A percentile compares a stretch with the other conserved stretches of the same genome.
These are phyloP conservation scores for Hemicordylus capensis DNA, from an alignment of 2,113 vertebrate genomes.

Conservation along the genomic window DNA sequence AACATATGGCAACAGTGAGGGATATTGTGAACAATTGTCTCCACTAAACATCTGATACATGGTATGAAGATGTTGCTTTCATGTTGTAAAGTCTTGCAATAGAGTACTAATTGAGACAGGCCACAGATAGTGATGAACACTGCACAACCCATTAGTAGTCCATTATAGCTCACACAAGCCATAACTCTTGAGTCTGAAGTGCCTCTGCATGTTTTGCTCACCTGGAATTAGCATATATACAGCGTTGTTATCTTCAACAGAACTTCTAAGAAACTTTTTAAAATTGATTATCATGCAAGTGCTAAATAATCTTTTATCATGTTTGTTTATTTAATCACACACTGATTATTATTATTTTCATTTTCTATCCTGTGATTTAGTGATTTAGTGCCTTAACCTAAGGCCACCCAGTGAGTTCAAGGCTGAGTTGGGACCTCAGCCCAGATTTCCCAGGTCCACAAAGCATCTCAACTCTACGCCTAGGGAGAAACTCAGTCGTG, in stretches of 20 bases:
- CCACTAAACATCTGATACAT: not conserved
- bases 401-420: constrained; percentile 9
- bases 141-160: not conserved
- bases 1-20: not conserved
- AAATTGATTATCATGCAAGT: constrained; percentile 1
- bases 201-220: not conserved
- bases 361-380: constrained; percentile 1
- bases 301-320: not conserved
- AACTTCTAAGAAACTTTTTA: not conserved
- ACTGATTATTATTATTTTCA: not conserved
- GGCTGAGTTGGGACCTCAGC: not conserved
- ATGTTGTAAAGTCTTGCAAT: not conserved
- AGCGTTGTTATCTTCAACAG: not conserved
- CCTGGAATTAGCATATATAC: not conserved
- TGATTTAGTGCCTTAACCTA: not conserved
- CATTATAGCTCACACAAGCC: not conserved
- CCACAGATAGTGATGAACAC: not conserved
- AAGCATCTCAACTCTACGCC: not conserved
- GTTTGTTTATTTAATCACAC: not conserved
- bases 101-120: not conserved
- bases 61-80: not conserved
- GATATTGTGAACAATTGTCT: not conserved
- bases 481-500: not conserved
- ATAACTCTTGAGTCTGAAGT: not conserved
- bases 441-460: not conserved